Evolutionary conservation across 1,140 invertebrate genomes (phyloP), one percentile per base, ranked within the genome.

Genomic region (Drusus annulatus): DNA sequence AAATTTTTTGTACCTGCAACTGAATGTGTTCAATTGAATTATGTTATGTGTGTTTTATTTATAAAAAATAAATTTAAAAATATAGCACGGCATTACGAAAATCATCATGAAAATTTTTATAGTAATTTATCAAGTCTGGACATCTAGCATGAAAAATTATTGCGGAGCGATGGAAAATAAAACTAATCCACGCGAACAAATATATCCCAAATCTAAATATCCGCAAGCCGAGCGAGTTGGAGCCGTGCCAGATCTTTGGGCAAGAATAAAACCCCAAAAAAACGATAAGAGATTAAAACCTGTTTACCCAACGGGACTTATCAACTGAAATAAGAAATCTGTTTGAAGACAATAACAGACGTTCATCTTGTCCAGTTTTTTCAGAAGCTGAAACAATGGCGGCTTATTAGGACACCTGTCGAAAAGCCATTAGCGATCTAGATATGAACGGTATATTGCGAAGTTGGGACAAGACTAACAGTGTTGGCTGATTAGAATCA

Each of bases 211-310:
- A 69, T 21, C 65, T 69, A 69, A 69, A 69, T 51, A 50, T 45
- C 45, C 21, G 31, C 19, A 45, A 36, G 31, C 65, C 28, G 21
- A 19, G 15, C 17, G 65, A 69, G n/a, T 69, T 69, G 65, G 65
- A 69, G 1, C 3, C 2, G 16, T 17, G 65, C 65, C 65, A 69
- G 15, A 3, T 2, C 36, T 23, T 28, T 5, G 10, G 36, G 65
- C 23, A 69, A 69, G 65, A 69, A 69, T 69, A 69, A 69, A 69
- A 21, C 36, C 6, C 16, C n/a, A 19, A 69, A 60, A 75, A 71
- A 71, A 71, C 13, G 23, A 71, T 19, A 52, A 74, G 71, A 58
- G 28, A 75, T 17, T n/a, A 51, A 73, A 60, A 75, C 17, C 17
- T 28, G n/a, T 25, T 31, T 56, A 16, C 54, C 51, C 17, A 19